A percentile compares a stretch with the other conserved stretches of the same genome.
Conservation (phyloP, 2,888 invertebrate genomes). For the Xestobium rufovillosum region DNA sequence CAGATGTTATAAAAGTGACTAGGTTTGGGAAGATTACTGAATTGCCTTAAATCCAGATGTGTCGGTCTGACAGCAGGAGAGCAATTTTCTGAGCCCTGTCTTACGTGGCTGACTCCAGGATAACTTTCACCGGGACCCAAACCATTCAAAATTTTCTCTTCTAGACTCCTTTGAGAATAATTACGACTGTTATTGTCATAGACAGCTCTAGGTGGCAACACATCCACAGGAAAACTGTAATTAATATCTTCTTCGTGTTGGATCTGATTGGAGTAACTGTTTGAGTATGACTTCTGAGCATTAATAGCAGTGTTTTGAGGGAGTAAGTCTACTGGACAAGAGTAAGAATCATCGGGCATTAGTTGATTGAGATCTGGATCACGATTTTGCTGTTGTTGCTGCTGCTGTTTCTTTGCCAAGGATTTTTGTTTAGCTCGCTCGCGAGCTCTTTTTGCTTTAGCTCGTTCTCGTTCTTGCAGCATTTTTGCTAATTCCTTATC, state of each 20-base stretch:
- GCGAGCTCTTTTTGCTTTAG: slow-evolving; percentile 60
- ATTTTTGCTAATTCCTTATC: slow-evolving; percentile 71
- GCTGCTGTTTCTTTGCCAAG: slow-evolving; percentile 43
- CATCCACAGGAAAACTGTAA: slow-evolving; percentile 42
- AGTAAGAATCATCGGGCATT: slow-evolving; percentile 45
- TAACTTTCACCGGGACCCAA: slow-evolving; percentile 14
- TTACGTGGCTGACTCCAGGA: slow-evolving; percentile 20
- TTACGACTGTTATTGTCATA: too few species aligned
- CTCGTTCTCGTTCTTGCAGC: slow-evolving; percentile 66
- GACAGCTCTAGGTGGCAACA: slow-evolving; percentile 25
- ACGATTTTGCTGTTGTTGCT: slow-evolving; percentile 36
- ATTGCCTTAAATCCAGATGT: slow-evolving; percentile 39
- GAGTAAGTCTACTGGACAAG: slow-evolving; percentile 49
- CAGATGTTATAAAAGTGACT: neutral
- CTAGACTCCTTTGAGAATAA: slow-evolving; percentile 6
- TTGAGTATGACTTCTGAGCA: slow-evolving; percentile 2
- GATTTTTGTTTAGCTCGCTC: slow-evolving; percentile 62
- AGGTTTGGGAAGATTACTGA: slow-evolving; percentile 3
- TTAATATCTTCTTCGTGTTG: slow-evolving; percentile 37
- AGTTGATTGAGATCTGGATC: slow-evolving; percentile 31
- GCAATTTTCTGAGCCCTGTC: too few species aligned
- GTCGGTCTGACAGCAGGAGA: slow-evolving; percentile 34
- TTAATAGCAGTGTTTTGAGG: slow-evolving; percentile 21
- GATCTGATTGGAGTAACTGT: slow-evolving; percentile 3
- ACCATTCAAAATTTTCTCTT: neutral